Evolutionary conservation across 2,888 invertebrate species (phyloP).

Genomic region (Drosophila testacea): DNA sequence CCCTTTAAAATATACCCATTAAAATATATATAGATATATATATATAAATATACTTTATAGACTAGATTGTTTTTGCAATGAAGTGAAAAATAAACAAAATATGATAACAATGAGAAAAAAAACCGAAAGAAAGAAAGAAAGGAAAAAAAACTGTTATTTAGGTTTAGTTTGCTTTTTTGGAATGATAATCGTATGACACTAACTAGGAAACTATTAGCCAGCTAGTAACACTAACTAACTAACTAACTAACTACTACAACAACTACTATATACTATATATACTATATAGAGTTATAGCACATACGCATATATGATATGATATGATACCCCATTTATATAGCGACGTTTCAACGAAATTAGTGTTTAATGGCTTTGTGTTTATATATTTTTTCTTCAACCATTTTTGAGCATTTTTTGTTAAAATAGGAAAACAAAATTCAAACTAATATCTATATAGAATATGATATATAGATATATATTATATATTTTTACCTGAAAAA

Average conservation of each 20-base stretch:
- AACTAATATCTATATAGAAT: conserved; percentile 16
- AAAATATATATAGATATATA: conserved; percentile 12
- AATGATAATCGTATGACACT: conserved; percentile 31
- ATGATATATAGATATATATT: not conserved
- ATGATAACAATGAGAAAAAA: conserved; percentile 1
- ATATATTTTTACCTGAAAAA: not conserved
- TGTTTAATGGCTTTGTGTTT: conserved; percentile 25
- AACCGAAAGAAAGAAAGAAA: not conserved
- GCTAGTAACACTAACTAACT: conserved; percentile 34
- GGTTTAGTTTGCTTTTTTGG: conserved; percentile 57
- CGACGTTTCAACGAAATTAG: conserved; percentile 59
- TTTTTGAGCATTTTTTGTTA: not conserved
- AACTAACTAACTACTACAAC: conserved; percentile 15
- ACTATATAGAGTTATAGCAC: conserved; percentile 1
- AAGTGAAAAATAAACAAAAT: conserved; percentile 21
- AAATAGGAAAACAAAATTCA: conserved; percentile 5
- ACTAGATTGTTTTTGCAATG: conserved; percentile 29
- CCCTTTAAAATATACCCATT: conserved; percentile 8
- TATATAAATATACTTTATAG: conserved; percentile 7
- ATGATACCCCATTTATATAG: conserved; percentile 32
- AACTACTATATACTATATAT: conserved; percentile 30
- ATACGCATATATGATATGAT: conserved; percentile 25
- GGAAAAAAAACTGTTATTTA: conserved; percentile 67
- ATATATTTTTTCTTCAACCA: too few species aligned
- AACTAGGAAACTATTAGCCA: conserved; percentile 43